Conservation (phyloP, 2,888 invertebrate species). For the Tineola bisselliella region DNA sequence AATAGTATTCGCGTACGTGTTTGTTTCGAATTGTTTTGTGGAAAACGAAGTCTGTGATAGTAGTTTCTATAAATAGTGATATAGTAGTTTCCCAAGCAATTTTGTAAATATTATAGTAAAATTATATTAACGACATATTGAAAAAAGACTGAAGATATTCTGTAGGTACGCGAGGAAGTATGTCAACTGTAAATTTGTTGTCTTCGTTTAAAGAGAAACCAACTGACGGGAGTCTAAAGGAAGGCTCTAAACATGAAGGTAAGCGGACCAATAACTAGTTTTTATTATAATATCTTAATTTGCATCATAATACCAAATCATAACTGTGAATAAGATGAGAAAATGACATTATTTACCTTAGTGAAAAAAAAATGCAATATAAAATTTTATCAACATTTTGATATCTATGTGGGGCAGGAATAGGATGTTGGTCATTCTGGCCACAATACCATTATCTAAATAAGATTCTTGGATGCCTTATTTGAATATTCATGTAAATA, state of each 20-base stretch:
- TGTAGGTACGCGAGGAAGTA: slow-evolving; percentile 52
- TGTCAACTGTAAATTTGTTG: slow-evolving; percentile 65
- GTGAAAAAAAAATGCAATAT: neutral
- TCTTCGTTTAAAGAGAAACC: slow-evolving; percentile 63
- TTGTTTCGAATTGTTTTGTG: slow-evolving; percentile 67
- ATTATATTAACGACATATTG: slow-evolving; percentile 63
- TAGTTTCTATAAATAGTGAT: slow-evolving; percentile 63
- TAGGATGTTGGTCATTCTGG: neutral
- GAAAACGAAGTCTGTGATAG: slow-evolving; percentile 72
- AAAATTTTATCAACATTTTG: neutral
- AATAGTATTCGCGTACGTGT: slow-evolving; percentile 56
- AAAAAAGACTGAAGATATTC: slow-evolving; percentile 61
- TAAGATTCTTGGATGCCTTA: too few relatives aligned
- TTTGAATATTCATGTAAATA: too few relatives aligned
- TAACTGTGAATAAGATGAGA: too few relatives aligned
- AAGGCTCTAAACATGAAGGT: slow-evolving; percentile 56
- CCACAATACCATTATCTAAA: too few relatives aligned
- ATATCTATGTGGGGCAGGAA: neutral
- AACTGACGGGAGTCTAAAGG: slow-evolving; percentile 49
- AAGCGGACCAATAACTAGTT: slow-evolving; percentile 20
- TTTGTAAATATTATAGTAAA: slow-evolving; percentile 65
- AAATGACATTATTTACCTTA: too few relatives aligned
- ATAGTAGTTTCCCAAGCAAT: slow-evolving; percentile 61
- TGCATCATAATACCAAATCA: too few relatives aligned
- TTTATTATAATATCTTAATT: neutral